Conservation (phyloP, 2,888 invertebrate species). For the Rhopalosiphum nymphaeae region DNA sequence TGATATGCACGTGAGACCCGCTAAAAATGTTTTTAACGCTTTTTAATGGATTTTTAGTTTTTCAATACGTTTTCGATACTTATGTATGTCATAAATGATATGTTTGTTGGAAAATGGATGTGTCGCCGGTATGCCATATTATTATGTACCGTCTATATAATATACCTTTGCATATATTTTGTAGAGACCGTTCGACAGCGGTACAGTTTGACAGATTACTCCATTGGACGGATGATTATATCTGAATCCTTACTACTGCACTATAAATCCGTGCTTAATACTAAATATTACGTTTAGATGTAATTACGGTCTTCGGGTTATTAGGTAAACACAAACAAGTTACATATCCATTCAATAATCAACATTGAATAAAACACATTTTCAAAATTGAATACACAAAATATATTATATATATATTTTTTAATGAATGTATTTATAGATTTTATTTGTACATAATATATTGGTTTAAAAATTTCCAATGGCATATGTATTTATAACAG, state of each 20-base stretch:
- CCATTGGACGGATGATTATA: neutral
- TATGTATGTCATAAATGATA: neutral
- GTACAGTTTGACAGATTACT: slow-evolving; percentile 44
- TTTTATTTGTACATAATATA: too few species aligned
- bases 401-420: neutral
- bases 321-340: neutral
- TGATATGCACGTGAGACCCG: neutral
- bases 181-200: neutral
- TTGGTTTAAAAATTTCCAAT: too few species aligned
- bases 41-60: neutral
- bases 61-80: slow-evolving; percentile 11
- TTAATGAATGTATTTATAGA: too few species aligned
- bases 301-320: neutral
- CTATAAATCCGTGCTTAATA: neutral
- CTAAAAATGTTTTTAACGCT: neutral
- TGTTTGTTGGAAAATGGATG: neutral
- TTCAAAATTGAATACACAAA: neutral
- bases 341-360: neutral
- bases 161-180: neutral
- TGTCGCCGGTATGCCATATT: neutral
- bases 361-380: neutral
- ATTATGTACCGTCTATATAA: neutral
- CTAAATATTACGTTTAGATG: neutral
- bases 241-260: neutral
- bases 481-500: neutral